A percentile compares a stretch with the other conserved stretches of the same genome.
Evolutionary conservation across 2,113 vertebrate species (phyloP).

Genomic region (Elachura formosa): DNA sequence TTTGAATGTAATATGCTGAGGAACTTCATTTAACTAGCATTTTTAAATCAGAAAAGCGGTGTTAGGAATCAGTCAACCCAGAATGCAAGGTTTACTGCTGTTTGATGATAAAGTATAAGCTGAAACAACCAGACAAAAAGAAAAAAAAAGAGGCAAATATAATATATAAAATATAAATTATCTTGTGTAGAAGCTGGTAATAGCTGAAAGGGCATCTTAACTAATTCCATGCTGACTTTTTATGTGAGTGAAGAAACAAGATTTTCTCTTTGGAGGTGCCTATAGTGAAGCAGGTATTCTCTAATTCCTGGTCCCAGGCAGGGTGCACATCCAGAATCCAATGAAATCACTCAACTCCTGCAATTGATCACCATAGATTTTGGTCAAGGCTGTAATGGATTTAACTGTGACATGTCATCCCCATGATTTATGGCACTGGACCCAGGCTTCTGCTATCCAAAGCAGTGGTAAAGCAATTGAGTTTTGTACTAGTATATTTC

Average conservation of each 20-base stretch:
- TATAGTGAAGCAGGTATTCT: not conserved
- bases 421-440: not conserved
- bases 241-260: not conserved
- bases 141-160: not conserved
- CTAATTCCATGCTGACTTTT: not conserved
- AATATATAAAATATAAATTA: not conserved
- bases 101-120: not conserved
- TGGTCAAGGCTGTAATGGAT: not conserved
- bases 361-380: constrained; percentile 2
- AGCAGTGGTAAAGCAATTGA: not conserved
- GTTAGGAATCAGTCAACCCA: not conserved
- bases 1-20: not conserved
- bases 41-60: not conserved
- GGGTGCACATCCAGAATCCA: not conserved
- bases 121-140: not conserved
- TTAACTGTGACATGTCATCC: not conserved
- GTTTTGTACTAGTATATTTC: not conserved
- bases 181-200: not conserved
- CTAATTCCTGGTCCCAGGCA: not conserved
- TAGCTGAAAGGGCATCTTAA: not conserved
- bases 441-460: not conserved
- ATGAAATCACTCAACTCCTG: not conserved
- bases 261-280: not conserved
- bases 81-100: not conserved
- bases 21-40: not conserved